Conservation (phyloP, 2,888 invertebrate species). For the Catocala nupta region DNA sequence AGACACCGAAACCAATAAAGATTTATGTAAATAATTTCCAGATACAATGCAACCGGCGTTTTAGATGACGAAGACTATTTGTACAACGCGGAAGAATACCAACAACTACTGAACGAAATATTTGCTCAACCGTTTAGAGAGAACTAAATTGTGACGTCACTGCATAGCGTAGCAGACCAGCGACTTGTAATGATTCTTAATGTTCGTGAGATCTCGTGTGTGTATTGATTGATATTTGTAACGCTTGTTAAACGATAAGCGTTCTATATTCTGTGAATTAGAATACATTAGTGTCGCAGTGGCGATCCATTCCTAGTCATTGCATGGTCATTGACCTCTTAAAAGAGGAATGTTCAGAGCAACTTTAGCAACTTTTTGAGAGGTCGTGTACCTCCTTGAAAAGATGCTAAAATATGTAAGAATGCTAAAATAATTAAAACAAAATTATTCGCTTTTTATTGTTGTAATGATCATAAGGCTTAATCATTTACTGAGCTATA, state of each 20-base stretch:
- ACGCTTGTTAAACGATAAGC: slow-evolving; percentile 8
- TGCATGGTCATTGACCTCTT: not conserved
- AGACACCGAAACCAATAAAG: too few relatives aligned
- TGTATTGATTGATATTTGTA: slow-evolving; percentile 34
- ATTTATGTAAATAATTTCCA: slow-evolving; percentile 51
- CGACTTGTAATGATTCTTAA: slow-evolving; percentile 19
- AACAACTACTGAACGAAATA: slow-evolving; percentile 81
- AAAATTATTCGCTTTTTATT: not conserved
- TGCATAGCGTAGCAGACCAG: slow-evolving; percentile 23
- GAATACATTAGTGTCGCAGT: slow-evolving; percentile 3
- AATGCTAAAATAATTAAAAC: not conserved
- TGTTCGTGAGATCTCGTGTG: slow-evolving; percentile 21
- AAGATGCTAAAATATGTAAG: not conserved
- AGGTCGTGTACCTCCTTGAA: not conserved
- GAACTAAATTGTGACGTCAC: slow-evolving; percentile 59
- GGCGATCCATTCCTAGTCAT: slow-evolving; percentile 16
- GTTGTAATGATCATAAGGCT: not conserved
- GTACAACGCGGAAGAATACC: slow-evolving; percentile 81
- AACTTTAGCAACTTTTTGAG: not conserved
- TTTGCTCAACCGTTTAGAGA: slow-evolving; percentile 85
- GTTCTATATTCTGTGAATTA: slow-evolving; percentile 8
- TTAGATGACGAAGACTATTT: slow-evolving; percentile 79
- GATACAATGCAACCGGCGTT: slow-evolving; percentile 68
- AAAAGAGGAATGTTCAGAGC: slow-evolving; percentile 1
- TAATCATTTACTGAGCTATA: slow-evolving; percentile 3